Evolutionary conservation across 2,888 invertebrate species (phyloP), one percentile per base, ranked within the genome.

Genomic region (Zaprionus lineosus): DNA sequence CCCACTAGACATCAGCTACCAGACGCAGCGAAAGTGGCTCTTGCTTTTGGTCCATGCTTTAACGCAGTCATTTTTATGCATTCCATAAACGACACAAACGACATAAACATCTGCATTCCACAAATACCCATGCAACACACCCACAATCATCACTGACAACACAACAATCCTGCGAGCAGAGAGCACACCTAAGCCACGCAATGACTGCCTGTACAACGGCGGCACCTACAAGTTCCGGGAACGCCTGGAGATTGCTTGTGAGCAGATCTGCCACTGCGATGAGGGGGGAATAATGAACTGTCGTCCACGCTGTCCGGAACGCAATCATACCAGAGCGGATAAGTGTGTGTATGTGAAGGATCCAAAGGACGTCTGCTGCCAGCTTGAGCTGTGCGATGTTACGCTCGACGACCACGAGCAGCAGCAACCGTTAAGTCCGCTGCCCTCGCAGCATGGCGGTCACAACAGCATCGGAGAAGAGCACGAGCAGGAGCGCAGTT

Each of bases 361-460:
- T 88, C 95, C 95, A 0, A 93, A 93, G 44, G 97, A 97, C 87
- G 91, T 93, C 1, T 97, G 97, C 86, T 97, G 97, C 82, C 95
- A 94, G 73, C 92, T 96, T 63, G 94, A 96, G 60, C 91, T 96
- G 2, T 97, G 97, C 87, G 96, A 96, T 84, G 96, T 96, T 2
- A 95, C 95, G 0, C 91, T 95, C 12, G 94, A 95, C 64, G 95
- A 92, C 46, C 94, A 95, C 66, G 95, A 95, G 65, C 92, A 92
- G 63, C 78, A 78, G 53, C 82, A 59, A 28, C 69, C 70, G 3
- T 12, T 51, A 16, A 33, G 55, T 0, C 61, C 60, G 0, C 3
- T 62, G 9, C 56, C 56, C 2, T 70, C 78, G 2, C 75, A 74
- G 4, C 73, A 55, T 9, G 81, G 82, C 6, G 62, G 77, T 0